Evolutionary conservation across 2,888 invertebrate genomes (phyloP).

Genomic region (Aquatica leii): DNA sequence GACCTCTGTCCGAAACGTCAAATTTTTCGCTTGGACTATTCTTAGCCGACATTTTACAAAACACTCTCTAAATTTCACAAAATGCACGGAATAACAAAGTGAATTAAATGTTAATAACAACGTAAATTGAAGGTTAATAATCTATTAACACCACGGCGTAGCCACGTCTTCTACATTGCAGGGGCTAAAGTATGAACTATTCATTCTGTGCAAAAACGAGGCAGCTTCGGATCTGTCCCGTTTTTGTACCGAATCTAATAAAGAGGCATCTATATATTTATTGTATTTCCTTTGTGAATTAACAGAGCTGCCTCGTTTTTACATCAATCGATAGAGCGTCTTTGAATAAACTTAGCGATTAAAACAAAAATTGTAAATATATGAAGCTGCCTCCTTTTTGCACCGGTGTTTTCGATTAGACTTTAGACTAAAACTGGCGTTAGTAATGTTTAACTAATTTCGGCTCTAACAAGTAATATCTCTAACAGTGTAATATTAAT

Average conservation of each 20-base stretch:
- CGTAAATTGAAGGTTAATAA: no score
- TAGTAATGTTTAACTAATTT: no score
- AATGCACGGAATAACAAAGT: slow-evolving; percentile 14
- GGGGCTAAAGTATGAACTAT: slow-evolving; percentile 4
- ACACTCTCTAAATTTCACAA: slow-evolving; percentile 12
- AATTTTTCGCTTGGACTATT: slow-evolving; percentile 19
- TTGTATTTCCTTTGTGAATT: no score
- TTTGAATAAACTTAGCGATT: no score
- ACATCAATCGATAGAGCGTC: no score
- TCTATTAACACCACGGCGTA: background rate
- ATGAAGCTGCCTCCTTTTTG: background rate
- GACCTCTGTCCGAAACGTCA: slow-evolving; percentile 30
- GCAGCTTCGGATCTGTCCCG: background rate
- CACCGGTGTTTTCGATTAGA: background rate
- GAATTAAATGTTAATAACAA: slow-evolving; percentile 11
- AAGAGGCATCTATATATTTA: slow-evolving; percentile 25
- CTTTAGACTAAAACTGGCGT: no score
- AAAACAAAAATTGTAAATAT: background rate
- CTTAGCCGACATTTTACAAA: slow-evolving; percentile 19
- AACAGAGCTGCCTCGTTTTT: no score
- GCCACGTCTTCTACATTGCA: slow-evolving; percentile 1
- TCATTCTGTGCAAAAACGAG: slow-evolving; percentile 15
- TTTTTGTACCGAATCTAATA: slow-evolving; percentile 20
- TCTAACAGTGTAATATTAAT: no score
- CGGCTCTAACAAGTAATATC: no score